phyloP scores from a whole-genome alignment of 2,113 vertebrate species.

The Rhegmatorhina hoffmannsi region DNA sequence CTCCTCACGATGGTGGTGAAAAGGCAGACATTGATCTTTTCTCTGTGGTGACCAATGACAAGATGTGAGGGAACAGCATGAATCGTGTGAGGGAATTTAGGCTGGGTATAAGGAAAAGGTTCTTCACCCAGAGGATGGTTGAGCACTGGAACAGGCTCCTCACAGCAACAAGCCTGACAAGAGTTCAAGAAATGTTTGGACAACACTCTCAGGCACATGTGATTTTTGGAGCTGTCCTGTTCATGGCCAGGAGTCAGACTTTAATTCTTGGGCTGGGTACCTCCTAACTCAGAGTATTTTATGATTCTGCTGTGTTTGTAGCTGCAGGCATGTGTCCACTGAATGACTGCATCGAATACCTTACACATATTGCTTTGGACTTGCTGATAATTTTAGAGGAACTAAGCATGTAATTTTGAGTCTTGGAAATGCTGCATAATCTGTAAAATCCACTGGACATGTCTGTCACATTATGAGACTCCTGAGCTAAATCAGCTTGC shows the following conservation, averaged over 20 bases:
- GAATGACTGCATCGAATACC: not conserved
- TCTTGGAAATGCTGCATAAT: not conserved
- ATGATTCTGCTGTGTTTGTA: not conserved
- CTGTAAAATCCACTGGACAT: not conserved
- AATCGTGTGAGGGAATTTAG: not conserved
- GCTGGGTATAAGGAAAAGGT: not conserved
- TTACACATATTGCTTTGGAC: not conserved
- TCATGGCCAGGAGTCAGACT: not conserved
- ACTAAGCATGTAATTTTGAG: not conserved
- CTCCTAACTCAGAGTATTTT: not conserved
- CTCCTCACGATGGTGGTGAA: rapidly evolving
- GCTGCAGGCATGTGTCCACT: not conserved
- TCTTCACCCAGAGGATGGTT: not conserved
- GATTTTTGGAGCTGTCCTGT: not conserved
- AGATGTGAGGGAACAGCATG: not conserved
- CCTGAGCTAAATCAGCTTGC: rapidly evolving
- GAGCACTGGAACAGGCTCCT: not conserved
- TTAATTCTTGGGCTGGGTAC: not conserved
- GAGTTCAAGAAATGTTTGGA: not conserved
- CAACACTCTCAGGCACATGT: not conserved
- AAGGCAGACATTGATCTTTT: no score
- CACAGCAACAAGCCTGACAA: not conserved
- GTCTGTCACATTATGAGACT: not conserved
- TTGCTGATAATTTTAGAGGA: not conserved
- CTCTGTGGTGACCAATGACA: not conserved